Conservation (phyloP, 2,888 invertebrate species). For the Platycheirus albimanus region DNA sequence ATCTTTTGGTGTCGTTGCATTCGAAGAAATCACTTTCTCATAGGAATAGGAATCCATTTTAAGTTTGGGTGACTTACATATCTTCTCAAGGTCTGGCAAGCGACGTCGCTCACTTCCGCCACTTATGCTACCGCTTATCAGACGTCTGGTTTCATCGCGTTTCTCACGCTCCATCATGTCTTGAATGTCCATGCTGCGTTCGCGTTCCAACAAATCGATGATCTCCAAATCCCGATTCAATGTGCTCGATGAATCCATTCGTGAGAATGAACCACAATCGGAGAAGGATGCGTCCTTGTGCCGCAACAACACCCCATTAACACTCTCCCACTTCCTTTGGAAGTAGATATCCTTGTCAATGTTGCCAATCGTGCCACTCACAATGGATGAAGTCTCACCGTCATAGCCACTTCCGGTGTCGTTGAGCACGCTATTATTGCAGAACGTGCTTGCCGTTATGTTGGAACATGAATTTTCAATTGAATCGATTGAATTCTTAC, state of each 20-base stretch:
- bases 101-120: constrained; percentile 78
- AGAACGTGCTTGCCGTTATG: constrained; percentile 80
- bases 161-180: constrained; percentile 81
- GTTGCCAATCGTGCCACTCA: constrained; percentile 79
- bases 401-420: constrained; percentile 80
- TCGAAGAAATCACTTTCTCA: constrained; percentile 67
- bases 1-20: constrained; percentile 37
- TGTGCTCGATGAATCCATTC: constrained; percentile 80
- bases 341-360: constrained; percentile 75
- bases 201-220: constrained; percentile 82
- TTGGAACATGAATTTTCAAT: constrained; percentile 81
- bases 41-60: constrained; percentile 78
- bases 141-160: constrained; percentile 78
- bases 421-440: constrained; percentile 79
- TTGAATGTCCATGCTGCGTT: constrained; percentile 82
- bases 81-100: constrained; percentile 81
- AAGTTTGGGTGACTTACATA: constrained; percentile 80
- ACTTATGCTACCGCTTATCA: constrained; percentile 62
- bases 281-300: constrained; percentile 80
- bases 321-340: constrained; percentile 76
- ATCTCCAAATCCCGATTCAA: constrained; percentile 82
- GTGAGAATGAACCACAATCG: constrained; percentile 79
- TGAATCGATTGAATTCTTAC: constrained; percentile 77
- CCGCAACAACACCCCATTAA: constrained; percentile 71
- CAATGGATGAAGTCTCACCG: constrained; percentile 81